Evolutionary conservation across 2,888 invertebrate genomes (phyloP).

Genomic region (Plemyria rubiginata): DNA sequence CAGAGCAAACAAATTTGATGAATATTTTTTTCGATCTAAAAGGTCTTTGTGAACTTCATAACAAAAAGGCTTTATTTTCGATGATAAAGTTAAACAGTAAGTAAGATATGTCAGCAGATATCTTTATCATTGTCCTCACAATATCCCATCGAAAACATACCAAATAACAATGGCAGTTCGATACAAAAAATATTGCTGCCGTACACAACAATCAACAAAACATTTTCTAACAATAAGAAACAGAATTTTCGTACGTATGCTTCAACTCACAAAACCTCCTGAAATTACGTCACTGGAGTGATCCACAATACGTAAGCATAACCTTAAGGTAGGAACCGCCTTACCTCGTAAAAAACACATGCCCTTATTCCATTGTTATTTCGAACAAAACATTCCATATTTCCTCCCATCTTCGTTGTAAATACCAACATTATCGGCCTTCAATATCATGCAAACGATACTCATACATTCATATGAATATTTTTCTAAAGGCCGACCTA

Average conservation of each 20-base stretch:
- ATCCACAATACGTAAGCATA: slow-evolving; percentile 9
- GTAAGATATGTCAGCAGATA: too few relatives aligned
- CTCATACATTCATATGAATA: slow-evolving; percentile 62
- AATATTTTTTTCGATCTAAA: too few relatives aligned
- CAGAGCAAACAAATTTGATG: too few relatives aligned
- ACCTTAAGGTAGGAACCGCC: slow-evolving; percentile 24
- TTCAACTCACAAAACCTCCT: slow-evolving; percentile 27
- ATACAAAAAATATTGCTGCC: slow-evolving; percentile 17
- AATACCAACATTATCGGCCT: slow-evolving; percentile 46
- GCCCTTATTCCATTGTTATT: slow-evolving; percentile 41
- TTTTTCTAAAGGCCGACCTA: slow-evolving; percentile 59
- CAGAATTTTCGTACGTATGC: slow-evolving; percentile 6
- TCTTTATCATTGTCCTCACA: neutral
- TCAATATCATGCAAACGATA: slow-evolving; percentile 55
- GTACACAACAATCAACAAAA: slow-evolving; percentile 17
- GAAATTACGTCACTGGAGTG: slow-evolving; percentile 20
- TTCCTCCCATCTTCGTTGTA: slow-evolving; percentile 35
- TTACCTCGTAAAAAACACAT: slow-evolving; percentile 37
- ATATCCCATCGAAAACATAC: slow-evolving; percentile 5
- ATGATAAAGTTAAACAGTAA: too few relatives aligned
- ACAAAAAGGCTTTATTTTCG: too few relatives aligned
- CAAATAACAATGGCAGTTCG: neutral
- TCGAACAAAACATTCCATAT: slow-evolving; percentile 42
- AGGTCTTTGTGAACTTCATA: too few relatives aligned
- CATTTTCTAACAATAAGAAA: slow-evolving; percentile 19